These are phyloP conservation scores for Silurus lanzhouensis DNA, from an alignment of 2,797 vertebrate genomes.

Conservation along the genomic window DNA sequence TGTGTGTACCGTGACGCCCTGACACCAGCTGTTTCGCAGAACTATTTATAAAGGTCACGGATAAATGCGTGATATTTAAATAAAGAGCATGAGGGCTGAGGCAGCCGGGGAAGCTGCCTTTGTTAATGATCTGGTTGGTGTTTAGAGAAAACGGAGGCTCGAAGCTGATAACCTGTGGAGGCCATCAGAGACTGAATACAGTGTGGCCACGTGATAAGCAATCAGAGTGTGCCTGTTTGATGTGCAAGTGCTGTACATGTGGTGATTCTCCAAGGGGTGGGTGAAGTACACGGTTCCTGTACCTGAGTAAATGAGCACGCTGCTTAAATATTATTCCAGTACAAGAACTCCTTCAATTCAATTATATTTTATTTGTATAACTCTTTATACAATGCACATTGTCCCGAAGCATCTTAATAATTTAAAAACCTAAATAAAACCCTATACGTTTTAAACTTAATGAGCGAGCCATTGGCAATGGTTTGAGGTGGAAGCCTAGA, in stretches of 20 bases:
- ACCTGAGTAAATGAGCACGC: too few species aligned
- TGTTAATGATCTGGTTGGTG: slow-evolving; percentile 33
- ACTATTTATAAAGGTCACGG: slow-evolving; percentile 58
- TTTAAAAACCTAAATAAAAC: too few species aligned
- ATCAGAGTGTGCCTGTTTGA: background rate
- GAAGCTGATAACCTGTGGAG: background rate
- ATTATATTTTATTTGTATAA: too few species aligned
- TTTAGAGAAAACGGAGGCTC: slow-evolving; percentile 40
- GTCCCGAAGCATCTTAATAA: too few species aligned
- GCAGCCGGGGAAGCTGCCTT: slow-evolving; percentile 43
- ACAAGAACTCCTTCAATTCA: too few species aligned
- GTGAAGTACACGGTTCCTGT: too few species aligned
- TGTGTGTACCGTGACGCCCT: slow-evolving; percentile 32
- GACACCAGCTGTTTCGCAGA: slow-evolving; percentile 57
- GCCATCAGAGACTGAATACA: background rate
- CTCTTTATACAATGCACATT: too few species aligned
- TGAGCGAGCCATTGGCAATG: too few species aligned
- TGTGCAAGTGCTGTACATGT: background rate
- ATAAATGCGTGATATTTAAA: slow-evolving; percentile 55
- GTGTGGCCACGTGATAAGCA: background rate
- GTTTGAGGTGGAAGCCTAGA: too few species aligned
- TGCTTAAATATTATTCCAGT: too few species aligned
- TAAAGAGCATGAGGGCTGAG: slow-evolving; percentile 44
- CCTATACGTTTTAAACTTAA: too few species aligned
- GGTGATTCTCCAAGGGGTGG: too few species aligned